Percentiles rank a stretch among this genome's conserved stretches.
Evolutionary conservation across 1,140 invertebrate genomes (phyloP).

Genomic region (Campoletis sonorensis): DNA sequence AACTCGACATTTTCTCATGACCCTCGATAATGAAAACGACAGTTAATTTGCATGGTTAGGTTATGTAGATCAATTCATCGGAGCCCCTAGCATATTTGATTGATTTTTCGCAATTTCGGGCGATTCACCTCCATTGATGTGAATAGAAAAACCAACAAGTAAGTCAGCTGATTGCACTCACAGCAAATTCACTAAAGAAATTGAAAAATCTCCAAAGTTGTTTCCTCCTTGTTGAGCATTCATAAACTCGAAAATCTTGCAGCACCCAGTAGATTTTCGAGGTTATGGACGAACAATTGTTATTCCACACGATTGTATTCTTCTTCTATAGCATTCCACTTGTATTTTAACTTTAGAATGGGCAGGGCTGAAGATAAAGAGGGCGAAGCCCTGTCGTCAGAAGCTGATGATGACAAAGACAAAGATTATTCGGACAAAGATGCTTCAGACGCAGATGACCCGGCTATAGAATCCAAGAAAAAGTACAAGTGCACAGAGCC

Average conservation of each 20-base stretch:
- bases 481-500: conserved; percentile 60
- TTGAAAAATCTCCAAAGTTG: not conserved
- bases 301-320: not conserved
- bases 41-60: too few relatives aligned
- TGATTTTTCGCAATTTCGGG: not conserved
- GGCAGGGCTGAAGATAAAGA: not conserved
- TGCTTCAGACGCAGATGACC: not conserved
- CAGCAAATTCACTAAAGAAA: too few relatives aligned
- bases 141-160: not conserved
- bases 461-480: conserved; percentile 48
- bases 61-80: too few relatives aligned
- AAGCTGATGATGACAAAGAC: conserved; percentile 7
- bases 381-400: not conserved
- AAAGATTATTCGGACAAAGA: conserved; percentile 7
- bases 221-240: not conserved
- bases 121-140: not conserved
- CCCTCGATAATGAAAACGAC: too few relatives aligned
- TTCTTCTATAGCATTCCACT: not conserved
- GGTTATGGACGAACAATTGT: not conserved
- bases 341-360: not conserved
- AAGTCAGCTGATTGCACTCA: not conserved
- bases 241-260: too few relatives aligned
- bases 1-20: too few relatives aligned
- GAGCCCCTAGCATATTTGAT: too few relatives aligned
- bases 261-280: not conserved